These are phyloP conservation scores for Sorex fumeus DNA, from an alignment of 2,113 vertebrate species.

Conservation along the genomic window DNA sequence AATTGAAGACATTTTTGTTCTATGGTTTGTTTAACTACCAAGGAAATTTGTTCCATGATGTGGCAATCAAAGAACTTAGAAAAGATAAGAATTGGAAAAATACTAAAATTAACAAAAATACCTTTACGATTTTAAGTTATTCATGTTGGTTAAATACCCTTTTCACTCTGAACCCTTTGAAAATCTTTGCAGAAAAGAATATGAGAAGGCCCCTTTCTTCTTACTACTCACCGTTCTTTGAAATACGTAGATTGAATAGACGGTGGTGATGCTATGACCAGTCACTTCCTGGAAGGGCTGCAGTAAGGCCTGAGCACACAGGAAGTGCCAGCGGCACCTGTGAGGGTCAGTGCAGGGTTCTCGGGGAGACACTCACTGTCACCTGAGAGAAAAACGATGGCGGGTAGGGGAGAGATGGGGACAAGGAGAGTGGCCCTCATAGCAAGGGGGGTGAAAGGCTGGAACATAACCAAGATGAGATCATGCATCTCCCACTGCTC, in stretches of 20 bases:
- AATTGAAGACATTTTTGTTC: neutral
- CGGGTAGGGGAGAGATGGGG: neutral
- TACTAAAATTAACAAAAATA: neutral
- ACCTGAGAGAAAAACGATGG: constrained; percentile 51
- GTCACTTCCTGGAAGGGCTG: neutral
- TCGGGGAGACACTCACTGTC: constrained; percentile 31
- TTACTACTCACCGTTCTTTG: neutral
- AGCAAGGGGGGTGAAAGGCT: neutral
- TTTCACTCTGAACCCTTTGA: neutral
- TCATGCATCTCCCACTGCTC: neutral
- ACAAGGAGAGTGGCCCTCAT: neutral
- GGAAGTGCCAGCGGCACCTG: neutral
- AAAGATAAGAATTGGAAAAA: neutral
- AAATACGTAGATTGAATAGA: neutral
- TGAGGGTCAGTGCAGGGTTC: neutral
- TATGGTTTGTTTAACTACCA: constrained; percentile 42
- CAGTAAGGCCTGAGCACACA: neutral
- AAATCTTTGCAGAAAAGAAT: constrained; percentile 15
- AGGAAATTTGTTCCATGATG: constrained; percentile 23
- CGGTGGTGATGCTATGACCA: neutral
- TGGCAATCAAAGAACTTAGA: constrained; percentile 18
- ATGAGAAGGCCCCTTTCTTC: neutral
- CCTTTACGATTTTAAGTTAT: neutral
- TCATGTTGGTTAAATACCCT: neutral
- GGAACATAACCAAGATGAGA: constrained; percentile 11